Evolutionary conservation across 2,888 invertebrate genomes (phyloP), one percentile per base, ranked within the genome.

Genomic region (Blastobasis adustella): DNA sequence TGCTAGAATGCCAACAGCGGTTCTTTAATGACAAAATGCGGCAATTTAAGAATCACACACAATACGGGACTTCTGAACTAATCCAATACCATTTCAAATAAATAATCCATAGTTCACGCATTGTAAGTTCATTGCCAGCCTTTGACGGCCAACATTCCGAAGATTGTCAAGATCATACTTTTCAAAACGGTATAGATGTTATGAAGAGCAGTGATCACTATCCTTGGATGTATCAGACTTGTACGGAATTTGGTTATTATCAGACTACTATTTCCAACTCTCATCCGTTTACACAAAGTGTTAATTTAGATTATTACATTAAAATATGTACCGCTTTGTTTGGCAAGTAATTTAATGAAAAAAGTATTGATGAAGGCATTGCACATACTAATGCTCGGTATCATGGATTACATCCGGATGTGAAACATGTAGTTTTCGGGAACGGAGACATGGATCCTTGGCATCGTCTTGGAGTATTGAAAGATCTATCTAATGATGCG

Each of bases 201-300:
- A 58, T 65, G 36, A 69, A 74, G 51, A 69, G 65, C 69, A 54
- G 57, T n/a, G n/a, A n/a, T n/a, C n/a, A n/a, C n/a, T 59, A 65
- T 3, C 66, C 81, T 8, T 95, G 94, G 94, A 80, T 79, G 0
- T 94, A 93, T 69, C 95, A 95, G 76, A 93, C 93, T 0, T 95
- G 95, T 73, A 92, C 92, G 4, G 95, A 95, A 76, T 95, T 92
- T 67, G 93, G 94, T 38, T 95, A 91, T 68, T 94, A 89, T 69
- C 93, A 93, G 71, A 92, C 92, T 0, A 89, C 92, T 0, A 89
- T 89, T 56, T 90, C 90, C 0, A 64, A 76, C 5, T 72, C 82
- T 1, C 90, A 91, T 10, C 91, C 92, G 0, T 94, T 93, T 71
- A 90, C 89, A 2, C 70, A 79, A n/a, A n/a, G n/a, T n/a, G n/a